Evolutionary conservation across 2,888 invertebrate species (phyloP).

Genomic region (Melipona beecheii): DNA sequence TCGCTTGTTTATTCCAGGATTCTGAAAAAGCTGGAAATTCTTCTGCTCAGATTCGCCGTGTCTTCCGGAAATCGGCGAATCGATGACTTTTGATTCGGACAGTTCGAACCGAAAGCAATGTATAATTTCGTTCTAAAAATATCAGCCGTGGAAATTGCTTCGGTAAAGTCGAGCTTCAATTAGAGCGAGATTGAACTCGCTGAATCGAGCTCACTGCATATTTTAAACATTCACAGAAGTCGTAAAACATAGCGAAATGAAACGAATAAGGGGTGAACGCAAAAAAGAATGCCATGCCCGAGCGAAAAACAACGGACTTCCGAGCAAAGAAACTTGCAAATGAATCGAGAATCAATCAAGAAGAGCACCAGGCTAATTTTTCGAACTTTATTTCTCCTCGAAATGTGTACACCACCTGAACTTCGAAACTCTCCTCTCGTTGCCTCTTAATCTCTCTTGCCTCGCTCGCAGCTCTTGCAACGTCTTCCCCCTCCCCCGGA

Average conservation of each 20-base stretch:
- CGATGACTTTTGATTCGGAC: too few species aligned
- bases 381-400: not conserved
- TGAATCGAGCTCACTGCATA: too few species aligned
- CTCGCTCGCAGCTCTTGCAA: not conserved
- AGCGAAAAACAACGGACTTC: not conserved
- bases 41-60: not conserved
- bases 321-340: not conserved
- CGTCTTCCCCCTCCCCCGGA: not conserved
- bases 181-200: too few species aligned
- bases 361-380: not conserved
- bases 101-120: not conserved
- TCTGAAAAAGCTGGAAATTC: not conserved
- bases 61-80: too few species aligned
- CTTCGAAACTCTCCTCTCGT: not conserved
- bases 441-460: not conserved
- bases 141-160: too few species aligned
- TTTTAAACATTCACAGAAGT: too few species aligned
- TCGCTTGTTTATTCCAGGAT: not conserved
- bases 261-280: not conserved
- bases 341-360: not conserved
- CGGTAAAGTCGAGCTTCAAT: too few species aligned
- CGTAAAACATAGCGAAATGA: not conserved
- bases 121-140: too few species aligned
- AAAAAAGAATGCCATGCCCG: too few species aligned
- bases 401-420: not conserved